A percentile compares a stretch with the other conserved stretches of the same genome.
Evolutionary conservation across 2,888 invertebrate species (phyloP).

Genomic region (Platypus cylindrus): DNA sequence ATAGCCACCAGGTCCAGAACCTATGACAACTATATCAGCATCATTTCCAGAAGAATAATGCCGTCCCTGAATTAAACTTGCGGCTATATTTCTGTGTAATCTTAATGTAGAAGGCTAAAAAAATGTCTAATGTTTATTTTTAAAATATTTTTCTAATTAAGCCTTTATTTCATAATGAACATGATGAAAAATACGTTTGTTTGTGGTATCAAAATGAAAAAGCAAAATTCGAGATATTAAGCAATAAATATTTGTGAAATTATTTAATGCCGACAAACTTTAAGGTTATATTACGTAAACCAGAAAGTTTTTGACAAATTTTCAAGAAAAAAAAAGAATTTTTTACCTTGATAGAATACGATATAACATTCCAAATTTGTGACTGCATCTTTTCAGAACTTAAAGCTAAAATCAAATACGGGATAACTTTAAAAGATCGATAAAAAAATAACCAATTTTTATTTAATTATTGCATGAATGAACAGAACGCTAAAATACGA

Average conservation of each 20-base stretch:
- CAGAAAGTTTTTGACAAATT: conserved; percentile 1
- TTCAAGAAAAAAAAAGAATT: conserved; percentile 6
- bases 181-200: neutral
- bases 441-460: no score
- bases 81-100: conserved; percentile 27
- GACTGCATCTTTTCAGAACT: conserved; percentile 38
- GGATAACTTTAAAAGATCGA: no score
- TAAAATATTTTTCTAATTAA: neutral
- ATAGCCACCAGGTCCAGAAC: conserved; percentile 97
- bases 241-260: conserved; percentile 4
- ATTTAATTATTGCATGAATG: no score
- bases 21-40: conserved; percentile 93
- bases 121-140: conserved; percentile 3
- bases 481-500: no score
- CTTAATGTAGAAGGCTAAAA: conserved; percentile 16
- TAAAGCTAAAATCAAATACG: conserved; percentile 19
- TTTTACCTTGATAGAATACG: conserved; percentile 36
- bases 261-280: conserved; percentile 7
- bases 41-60: conserved; percentile 63
- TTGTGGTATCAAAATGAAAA: neutral
- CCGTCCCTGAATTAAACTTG: conserved; percentile 37
- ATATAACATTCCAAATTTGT: conserved; percentile 35
- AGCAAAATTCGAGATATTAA: conserved; percentile 2
- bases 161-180: neutral
- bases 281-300: conserved; percentile 30